These are phyloP conservation scores for Dasysyrphus albostriatus DNA, from an alignment of 2,888 invertebrate genomes.

Conservation along the genomic window DNA sequence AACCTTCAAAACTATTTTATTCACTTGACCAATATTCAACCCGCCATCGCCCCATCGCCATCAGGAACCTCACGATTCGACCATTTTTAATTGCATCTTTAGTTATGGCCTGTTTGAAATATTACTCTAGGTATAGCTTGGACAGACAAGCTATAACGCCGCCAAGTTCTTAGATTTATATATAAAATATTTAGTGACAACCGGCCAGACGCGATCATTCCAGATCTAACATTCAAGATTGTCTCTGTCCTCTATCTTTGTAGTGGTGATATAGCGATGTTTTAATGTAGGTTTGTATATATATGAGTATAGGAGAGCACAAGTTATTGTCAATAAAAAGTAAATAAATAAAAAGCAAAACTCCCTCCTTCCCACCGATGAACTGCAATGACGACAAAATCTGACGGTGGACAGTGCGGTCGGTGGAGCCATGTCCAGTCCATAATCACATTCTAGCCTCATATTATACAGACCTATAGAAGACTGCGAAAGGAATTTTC, in stretches of 20 bases:
- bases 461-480: background rate
- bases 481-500: background rate
- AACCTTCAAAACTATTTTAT: constrained; percentile 34
- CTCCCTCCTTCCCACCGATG: background rate
- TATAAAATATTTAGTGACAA: constrained; percentile 60
- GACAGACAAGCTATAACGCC: constrained; percentile 3
- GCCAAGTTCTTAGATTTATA: constrained; percentile 43
- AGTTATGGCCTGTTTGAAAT: constrained; percentile 58
- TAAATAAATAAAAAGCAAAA: constrained; percentile 56
- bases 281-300: background rate
- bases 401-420: background rate
- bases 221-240: constrained; percentile 49
- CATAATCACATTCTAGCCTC: background rate
- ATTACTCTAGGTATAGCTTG: constrained; percentile 36
- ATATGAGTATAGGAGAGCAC: constrained; percentile 18
- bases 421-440: constrained; percentile 17
- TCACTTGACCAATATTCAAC: constrained; percentile 32
- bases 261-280: background rate
- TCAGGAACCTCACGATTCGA: constrained; percentile 37
- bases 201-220: constrained; percentile 51
- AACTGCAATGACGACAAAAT: background rate
- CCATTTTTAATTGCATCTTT: constrained; percentile 61
- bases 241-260: background rate
- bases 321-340: constrained; percentile 55
- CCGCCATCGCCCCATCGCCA: background rate